Conservation (phyloP, 2,113 vertebrate genomes). For the Promerops cafer region DNA sequence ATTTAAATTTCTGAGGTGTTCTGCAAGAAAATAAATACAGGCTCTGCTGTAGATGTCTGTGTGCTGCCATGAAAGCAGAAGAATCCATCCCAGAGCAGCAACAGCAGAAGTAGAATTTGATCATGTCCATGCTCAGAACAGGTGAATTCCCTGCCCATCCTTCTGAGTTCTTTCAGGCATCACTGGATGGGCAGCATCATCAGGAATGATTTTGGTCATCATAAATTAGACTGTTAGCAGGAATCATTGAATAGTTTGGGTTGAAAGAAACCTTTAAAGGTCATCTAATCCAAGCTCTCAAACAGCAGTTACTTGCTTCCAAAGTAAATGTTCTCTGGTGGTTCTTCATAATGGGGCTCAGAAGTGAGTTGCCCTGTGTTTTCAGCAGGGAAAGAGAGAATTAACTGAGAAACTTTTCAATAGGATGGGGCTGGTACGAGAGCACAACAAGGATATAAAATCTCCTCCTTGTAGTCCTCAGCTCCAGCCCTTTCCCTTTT, state of each 20-base stretch:
- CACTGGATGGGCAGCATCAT: rapidly evolving
- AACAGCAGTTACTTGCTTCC: not conserved
- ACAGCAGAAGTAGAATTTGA: not conserved
- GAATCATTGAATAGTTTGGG: not conserved
- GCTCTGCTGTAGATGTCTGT: not conserved
- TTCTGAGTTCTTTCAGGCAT: not conserved
- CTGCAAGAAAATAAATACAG: not conserved
- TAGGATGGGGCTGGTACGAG: not conserved
- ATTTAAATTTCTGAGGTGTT: not conserved
- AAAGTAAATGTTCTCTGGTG: not conserved
- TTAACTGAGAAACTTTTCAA: not conserved
- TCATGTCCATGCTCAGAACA: rapidly evolving
- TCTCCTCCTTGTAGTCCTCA: not conserved
- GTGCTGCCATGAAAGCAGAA: not conserved
- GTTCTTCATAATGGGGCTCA: not conserved
- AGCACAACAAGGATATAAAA: not conserved
- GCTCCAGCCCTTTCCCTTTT: not conserved
- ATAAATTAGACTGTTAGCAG: not conserved
- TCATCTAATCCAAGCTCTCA: not conserved
- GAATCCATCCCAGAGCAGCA: not conserved
- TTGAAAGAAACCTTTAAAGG: not conserved
- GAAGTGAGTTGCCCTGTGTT: not conserved
- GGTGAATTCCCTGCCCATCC: not conserved
- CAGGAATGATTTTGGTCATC: not conserved
- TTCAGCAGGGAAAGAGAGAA: not conserved